Conservation (phyloP, 2,113 vertebrate species). For the Baryphthengus martii region DNA sequence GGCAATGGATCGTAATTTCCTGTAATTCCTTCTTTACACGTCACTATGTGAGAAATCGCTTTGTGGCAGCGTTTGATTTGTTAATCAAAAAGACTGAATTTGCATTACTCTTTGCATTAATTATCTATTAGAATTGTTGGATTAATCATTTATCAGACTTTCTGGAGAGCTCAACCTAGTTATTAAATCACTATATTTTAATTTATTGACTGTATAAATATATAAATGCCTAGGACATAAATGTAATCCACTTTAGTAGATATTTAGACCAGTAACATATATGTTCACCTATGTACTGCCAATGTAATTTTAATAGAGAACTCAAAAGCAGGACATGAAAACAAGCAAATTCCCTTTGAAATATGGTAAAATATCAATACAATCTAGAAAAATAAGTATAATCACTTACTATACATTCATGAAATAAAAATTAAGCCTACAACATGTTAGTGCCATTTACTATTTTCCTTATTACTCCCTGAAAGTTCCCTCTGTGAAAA, state of each 20-base stretch:
- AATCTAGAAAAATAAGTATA: not conserved
- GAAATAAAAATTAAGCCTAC: not conserved
- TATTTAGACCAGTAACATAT: not conserved
- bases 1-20: not conserved
- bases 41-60: not conserved
- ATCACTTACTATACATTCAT: not conserved
- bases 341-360: not conserved
- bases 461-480: not conserved
- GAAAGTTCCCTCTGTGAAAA: not conserved
- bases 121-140: not conserved
- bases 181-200: not conserved
- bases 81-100: not conserved
- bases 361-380: not conserved
- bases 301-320: not conserved
- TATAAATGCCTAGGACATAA: not conserved
- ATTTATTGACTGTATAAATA: not conserved
- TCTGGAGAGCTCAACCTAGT: not conserved
- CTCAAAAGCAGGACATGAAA: not conserved
- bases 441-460: not conserved
- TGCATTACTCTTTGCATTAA: not conserved
- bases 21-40: not conserved
- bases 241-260: not conserved
- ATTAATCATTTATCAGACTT: not conserved
- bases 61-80: not conserved
- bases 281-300: not conserved